A percentile compares a stretch with the other conserved stretches of the same genome.
These are phyloP conservation scores for Sturnira hondurensis DNA, from an alignment of 2,113 vertebrate species.

Conservation along the genomic window DNA sequence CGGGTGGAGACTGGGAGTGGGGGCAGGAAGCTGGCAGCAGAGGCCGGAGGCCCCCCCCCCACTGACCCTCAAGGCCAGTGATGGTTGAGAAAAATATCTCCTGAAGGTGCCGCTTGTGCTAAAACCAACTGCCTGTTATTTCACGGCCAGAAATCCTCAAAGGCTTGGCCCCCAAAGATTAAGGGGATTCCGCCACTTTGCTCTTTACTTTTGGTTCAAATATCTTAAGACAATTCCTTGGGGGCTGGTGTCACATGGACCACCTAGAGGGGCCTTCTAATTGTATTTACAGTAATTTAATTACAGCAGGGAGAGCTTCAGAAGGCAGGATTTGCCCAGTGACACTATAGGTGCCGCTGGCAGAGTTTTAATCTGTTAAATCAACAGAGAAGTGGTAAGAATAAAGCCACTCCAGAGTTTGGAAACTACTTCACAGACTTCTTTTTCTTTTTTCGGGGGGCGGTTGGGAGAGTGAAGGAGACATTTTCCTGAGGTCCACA, in stretches of 20 bases:
- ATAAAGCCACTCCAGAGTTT: background rate
- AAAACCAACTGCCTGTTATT: conserved; percentile 78
- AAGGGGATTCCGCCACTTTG: conserved; percentile 85
- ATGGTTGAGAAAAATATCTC: background rate
- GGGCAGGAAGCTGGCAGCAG: background rate
- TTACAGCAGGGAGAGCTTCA: conserved; percentile 83
- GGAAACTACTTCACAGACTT: background rate
- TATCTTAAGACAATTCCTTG: conserved; percentile 82
- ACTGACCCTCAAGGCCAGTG: background rate
- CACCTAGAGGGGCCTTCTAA: conserved; percentile 88
- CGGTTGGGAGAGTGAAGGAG: background rate
- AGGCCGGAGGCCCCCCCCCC: background rate
- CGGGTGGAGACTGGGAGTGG: background rate
- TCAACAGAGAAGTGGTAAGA: conserved; percentile 69
- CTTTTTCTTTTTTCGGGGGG: background rate
- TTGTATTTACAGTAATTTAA: conserved; percentile 92
- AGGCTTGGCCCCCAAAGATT: conserved; percentile 81
- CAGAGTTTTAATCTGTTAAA: conserved; percentile 82
- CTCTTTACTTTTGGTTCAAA: conserved; percentile 80
- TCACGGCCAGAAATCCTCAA: conserved; percentile 86
- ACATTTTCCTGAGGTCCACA: background rate
- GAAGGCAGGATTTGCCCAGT: conserved; percentile 77
- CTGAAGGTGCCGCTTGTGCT: conserved; percentile 73
- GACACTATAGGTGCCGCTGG: conserved; percentile 57
- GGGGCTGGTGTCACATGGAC: conserved; percentile 81